A percentile compares a stretch with the other conserved stretches of the same genome.
Evolutionary conservation across 2,113 vertebrate genomes (phyloP).

Genomic region (Verasper variegatus): DNA sequence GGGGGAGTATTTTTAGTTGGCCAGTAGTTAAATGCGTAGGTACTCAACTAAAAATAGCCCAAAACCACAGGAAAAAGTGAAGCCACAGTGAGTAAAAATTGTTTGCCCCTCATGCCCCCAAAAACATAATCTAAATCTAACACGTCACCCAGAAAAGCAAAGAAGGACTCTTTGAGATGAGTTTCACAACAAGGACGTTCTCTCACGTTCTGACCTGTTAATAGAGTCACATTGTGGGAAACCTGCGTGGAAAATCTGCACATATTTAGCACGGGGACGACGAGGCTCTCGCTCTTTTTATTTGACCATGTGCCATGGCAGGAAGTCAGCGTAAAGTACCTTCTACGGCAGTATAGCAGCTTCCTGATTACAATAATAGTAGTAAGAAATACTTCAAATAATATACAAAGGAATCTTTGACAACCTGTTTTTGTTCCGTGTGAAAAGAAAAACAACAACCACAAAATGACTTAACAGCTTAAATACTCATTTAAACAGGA

Average conservation of each 20-base stretch:
- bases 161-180: constrained; percentile 70
- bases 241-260: constrained; percentile 28
- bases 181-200: constrained; percentile 50
- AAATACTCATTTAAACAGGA: not conserved
- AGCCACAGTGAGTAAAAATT: constrained; percentile 74
- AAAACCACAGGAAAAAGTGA: constrained; percentile 79
- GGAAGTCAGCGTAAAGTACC: not conserved
- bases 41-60: constrained; percentile 79
- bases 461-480: not conserved
- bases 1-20: constrained; percentile 79
- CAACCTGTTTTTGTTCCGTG: not conserved
- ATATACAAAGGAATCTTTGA: no score
- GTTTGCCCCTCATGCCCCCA: constrained; percentile 63
- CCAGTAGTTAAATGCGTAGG: constrained; percentile 79
- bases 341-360: not conserved
- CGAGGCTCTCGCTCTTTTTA: not conserved
- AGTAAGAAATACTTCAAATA: not conserved
- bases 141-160: constrained; percentile 65
- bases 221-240: constrained; percentile 50
- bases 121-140: constrained; percentile 71
- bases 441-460: no score
- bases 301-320: not conserved
- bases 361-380: not conserved
- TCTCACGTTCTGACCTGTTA: constrained; percentile 27
- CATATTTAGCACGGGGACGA: constrained; percentile 21